A percentile compares a stretch with the other conserved stretches of the same genome.
phyloP scores from a whole-genome alignment of 2,888 invertebrate species.

The Pseudolycoriella hygida region DNA sequence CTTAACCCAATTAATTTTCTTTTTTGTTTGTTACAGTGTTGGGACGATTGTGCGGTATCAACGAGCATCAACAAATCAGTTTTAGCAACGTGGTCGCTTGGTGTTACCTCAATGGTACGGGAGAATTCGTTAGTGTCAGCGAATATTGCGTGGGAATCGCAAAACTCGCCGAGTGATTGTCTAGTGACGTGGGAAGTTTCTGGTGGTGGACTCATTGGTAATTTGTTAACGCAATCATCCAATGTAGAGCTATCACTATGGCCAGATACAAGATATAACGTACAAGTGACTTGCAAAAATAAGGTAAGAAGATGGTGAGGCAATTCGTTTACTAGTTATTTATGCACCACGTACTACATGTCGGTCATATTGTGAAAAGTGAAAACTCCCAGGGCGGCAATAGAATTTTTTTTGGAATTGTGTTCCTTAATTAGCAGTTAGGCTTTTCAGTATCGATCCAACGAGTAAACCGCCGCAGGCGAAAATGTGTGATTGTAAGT shows the following conservation, averaged over 20 bases:
- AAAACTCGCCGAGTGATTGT: constrained; percentile 36
- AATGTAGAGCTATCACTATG: constrained; percentile 61
- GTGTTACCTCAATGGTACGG: constrained; percentile 24
- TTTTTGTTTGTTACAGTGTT: constrained; percentile 19
- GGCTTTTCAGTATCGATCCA: too few relatives aligned
- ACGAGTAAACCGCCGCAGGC: too few relatives aligned
- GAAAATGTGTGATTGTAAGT: too few relatives aligned
- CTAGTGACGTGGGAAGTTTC: constrained; percentile 72
- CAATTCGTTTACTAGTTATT: too few relatives aligned
- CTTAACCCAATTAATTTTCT: background rate
- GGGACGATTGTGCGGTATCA: constrained; percentile 22
- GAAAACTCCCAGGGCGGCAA: too few relatives aligned
- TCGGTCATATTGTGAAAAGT: too few relatives aligned
- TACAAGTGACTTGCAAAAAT: constrained; percentile 42
- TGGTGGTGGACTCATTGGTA: constrained; percentile 64
- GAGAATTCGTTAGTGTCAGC: constrained; percentile 27
- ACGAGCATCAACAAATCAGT: constrained; percentile 22
- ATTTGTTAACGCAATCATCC: constrained; percentile 63
- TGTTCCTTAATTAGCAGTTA: too few relatives aligned
- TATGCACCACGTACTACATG: too few relatives aligned
- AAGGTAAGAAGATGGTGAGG: constrained; percentile 19
- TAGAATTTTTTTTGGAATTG: too few relatives aligned
- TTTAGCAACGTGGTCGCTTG: constrained; percentile 21
- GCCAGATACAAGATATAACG: constrained; percentile 66
- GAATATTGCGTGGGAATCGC: constrained; percentile 23